These are phyloP conservation scores for Metopia argyrocephala DNA, from an alignment of 2,888 invertebrate genomes.

Conservation along the genomic window DNA sequence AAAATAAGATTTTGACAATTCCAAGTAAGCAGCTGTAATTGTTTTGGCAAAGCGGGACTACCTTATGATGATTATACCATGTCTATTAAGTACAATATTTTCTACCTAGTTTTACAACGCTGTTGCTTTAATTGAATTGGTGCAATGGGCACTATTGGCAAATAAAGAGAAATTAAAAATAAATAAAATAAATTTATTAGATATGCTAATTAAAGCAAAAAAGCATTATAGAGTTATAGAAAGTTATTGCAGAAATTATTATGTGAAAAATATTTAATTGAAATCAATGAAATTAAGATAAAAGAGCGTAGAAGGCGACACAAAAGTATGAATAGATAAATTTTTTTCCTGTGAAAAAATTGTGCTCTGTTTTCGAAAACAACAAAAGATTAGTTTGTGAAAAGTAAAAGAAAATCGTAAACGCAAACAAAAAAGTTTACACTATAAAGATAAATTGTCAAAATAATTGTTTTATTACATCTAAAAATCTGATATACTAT, in stretches of 20 bases:
- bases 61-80: too few species aligned
- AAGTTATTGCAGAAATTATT: slow-evolving; percentile 8
- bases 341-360: slow-evolving; percentile 11
- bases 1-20: too few species aligned
- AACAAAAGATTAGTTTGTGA: slow-evolving; percentile 18
- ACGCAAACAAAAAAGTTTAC: slow-evolving; percentile 20
- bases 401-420: slow-evolving; percentile 20
- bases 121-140: slow-evolving; percentile 35
- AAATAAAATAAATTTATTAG: slow-evolving; percentile 5
- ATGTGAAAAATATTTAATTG: neutral
- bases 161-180: neutral
- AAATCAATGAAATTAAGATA: neutral
- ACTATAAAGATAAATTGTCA: neutral
- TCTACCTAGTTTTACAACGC: neutral
- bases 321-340: slow-evolving; percentile 13
- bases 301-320: neutral
- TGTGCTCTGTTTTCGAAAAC: slow-evolving; percentile 43
- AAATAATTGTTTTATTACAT: neutral
- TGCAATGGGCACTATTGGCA: slow-evolving; percentile 17
- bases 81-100: slow-evolving; percentile 15
- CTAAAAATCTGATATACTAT: neutral
- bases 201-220: neutral
- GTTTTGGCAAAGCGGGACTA: too few species aligned
- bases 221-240: neutral
- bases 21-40: too few species aligned